These are phyloP conservation scores for Acanthosepion lycidas DNA, from an alignment of 2,888 invertebrate genomes.

Conservation along the genomic window DNA sequence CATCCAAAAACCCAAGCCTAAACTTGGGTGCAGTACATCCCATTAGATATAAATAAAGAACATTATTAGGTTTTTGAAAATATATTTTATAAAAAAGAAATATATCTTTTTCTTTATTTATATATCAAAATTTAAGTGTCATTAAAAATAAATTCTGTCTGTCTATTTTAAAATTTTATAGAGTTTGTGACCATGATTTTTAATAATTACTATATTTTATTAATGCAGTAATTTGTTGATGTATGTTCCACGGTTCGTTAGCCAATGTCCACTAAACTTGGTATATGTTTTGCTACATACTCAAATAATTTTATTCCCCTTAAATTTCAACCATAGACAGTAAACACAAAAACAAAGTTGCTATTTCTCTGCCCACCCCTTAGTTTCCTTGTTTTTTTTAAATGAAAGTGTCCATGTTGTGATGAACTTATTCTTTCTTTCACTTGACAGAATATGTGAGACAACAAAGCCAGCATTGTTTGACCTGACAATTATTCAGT, in stretches of 20 bases:
- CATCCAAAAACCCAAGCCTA: neutral
- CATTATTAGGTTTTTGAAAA: too few species aligned
- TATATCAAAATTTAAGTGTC: neutral
- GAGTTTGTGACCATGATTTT: neutral
- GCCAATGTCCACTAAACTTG: neutral
- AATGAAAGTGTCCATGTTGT: constrained; percentile 1
- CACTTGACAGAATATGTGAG: constrained; percentile 39
- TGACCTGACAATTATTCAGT: constrained; percentile 38
- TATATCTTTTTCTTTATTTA: neutral
- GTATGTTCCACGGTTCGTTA: neutral
- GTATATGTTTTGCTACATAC: neutral
- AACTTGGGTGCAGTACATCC: neutral
- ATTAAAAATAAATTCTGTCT: neutral
- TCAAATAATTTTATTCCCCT: neutral
- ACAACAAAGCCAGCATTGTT: constrained; percentile 39
- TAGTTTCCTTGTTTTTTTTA: neutral
- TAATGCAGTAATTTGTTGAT: neutral
- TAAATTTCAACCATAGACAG: neutral
- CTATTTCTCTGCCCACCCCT: neutral
- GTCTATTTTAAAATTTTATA: neutral
- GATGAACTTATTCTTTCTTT: constrained; percentile 13
- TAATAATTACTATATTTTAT: neutral
- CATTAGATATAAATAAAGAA: too few species aligned
- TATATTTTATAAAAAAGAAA: too few species aligned
- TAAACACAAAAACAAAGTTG: neutral